These are phyloP conservation scores for Hydroisotoma schaefferi DNA, from an alignment of 2,888 invertebrate genomes.

Conservation along the genomic window DNA sequence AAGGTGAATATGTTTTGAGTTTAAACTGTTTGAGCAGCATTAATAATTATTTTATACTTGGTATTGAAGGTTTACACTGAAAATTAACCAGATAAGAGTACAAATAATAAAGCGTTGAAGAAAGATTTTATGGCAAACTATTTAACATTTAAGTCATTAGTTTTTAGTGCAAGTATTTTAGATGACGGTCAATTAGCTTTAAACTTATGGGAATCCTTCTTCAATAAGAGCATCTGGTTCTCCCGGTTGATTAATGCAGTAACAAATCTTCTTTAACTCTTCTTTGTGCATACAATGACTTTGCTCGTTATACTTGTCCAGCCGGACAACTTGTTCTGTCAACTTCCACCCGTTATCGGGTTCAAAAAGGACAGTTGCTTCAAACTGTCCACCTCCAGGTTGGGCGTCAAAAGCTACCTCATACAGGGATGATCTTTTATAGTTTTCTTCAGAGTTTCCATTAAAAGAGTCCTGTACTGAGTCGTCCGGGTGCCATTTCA, in stretches of 20 bases:
- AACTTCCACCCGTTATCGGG: conserved; percentile 27
- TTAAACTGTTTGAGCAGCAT: no score
- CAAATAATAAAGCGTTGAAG: neutral
- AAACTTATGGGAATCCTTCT: neutral
- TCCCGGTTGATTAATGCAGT: conserved; percentile 1
- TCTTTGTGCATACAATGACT: conserved; percentile 23
- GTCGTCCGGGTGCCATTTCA: conserved; percentile 12
- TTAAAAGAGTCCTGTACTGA: neutral
- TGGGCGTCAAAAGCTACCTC: conserved; percentile 22
- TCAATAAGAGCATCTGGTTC: neutral
- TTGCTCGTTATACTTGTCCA: conserved; percentile 22
- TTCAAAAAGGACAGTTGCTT: conserved; percentile 32
- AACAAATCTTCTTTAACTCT: conserved; percentile 25
- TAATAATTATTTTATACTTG: no score
- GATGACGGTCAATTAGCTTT: neutral
- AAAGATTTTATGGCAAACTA: no score
- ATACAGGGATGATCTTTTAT: conserved; percentile 3
- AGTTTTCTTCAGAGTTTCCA: conserved; percentile 10
- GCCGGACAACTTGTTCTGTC: conserved; percentile 28
- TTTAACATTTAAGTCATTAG: no score
- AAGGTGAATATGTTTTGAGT: no score
- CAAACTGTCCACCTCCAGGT: conserved; percentile 25
- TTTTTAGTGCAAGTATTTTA: neutral
- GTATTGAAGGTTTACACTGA: no score
- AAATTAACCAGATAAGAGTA: neutral